phyloP scores from a whole-genome alignment of 2,888 invertebrate genomes.

The Folsomia candida region DNA sequence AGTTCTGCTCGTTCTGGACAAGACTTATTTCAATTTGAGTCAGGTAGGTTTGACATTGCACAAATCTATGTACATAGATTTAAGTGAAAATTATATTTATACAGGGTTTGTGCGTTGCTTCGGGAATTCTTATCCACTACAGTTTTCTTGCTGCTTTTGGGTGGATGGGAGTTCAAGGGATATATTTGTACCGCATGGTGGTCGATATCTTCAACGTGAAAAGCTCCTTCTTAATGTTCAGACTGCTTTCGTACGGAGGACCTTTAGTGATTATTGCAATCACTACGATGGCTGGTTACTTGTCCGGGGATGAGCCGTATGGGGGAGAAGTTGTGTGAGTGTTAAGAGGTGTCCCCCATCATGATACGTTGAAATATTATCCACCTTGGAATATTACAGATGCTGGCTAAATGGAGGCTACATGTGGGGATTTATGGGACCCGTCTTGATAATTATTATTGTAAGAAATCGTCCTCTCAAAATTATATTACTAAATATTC shows the following conservation, averaged over 20 bases:
- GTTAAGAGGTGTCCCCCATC: no score
- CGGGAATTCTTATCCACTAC: slow-evolving; percentile 61
- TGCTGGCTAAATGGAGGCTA: slow-evolving; percentile 82
- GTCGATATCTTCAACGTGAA: slow-evolving; percentile 35
- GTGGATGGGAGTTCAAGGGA: slow-evolving; percentile 88
- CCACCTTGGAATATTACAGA: no score
- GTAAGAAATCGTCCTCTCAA: slow-evolving; percentile 66
- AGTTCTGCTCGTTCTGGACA: slow-evolving; percentile 71
- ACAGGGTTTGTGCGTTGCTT: slow-evolving; percentile 35
- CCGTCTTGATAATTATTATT: slow-evolving; percentile 80
- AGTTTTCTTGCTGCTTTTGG: slow-evolving; percentile 88
- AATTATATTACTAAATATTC: background rate
- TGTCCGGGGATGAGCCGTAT: slow-evolving; percentile 54
- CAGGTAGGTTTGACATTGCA: slow-evolving; percentile 19
- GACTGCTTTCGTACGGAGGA: slow-evolving; percentile 74
- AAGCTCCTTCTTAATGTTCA: slow-evolving; percentile 53
- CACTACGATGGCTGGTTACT: slow-evolving; percentile 72
- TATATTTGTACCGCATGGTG: slow-evolving; percentile 34
- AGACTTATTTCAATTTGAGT: slow-evolving; percentile 53
- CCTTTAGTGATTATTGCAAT: slow-evolving; percentile 76
- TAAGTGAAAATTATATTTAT: no score
- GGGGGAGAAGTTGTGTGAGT: slow-evolving; percentile 44
- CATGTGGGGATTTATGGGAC: slow-evolving; percentile 88
- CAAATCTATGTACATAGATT: no score
- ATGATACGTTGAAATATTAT: no score